Evolutionary conservation across 2,888 invertebrate species (phyloP).

Genomic region (Tetranychus truncatus): DNA sequence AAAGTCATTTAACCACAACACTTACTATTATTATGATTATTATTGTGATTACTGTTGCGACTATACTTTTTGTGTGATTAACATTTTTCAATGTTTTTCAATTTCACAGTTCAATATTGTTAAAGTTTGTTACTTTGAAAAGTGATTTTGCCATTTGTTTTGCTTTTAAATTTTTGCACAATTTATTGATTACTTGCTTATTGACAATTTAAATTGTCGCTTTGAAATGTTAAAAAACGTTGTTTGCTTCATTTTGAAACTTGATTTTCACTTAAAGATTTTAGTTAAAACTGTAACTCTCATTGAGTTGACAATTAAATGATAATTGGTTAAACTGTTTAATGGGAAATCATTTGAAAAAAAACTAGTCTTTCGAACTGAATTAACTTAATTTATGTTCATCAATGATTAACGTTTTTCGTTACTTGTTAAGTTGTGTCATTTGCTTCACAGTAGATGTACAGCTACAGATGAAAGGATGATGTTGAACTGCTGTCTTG

Average conservation of each 20-base stretch:
- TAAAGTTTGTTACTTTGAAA: neutral
- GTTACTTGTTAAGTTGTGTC: neutral
- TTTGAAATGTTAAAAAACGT: neutral
- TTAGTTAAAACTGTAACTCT: too few species aligned
- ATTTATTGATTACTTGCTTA: neutral
- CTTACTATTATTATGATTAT: neutral
- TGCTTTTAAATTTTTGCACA: neutral
- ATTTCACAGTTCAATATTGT: neutral
- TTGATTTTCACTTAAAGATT: too few species aligned
- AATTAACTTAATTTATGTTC: too few species aligned
- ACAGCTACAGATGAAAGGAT: neutral
- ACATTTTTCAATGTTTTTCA: neutral
- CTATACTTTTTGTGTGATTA: neutral
- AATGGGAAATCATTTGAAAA: too few species aligned
- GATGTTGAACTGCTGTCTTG: neutral
- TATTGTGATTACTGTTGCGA: neutral
- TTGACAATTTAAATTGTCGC: neutral
- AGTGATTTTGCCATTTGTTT: neutral
- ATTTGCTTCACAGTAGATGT: neutral
- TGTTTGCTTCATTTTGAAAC: too few species aligned
- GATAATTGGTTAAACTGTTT: too few species aligned
- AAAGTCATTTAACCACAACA: slow-evolving; percentile 1
- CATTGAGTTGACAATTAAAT: too few species aligned
- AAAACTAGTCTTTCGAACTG: too few species aligned
- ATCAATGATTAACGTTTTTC: neutral